Evolutionary conservation across 2,888 invertebrate species (phyloP).

Genomic region (Drosophila neonasuta): DNA sequence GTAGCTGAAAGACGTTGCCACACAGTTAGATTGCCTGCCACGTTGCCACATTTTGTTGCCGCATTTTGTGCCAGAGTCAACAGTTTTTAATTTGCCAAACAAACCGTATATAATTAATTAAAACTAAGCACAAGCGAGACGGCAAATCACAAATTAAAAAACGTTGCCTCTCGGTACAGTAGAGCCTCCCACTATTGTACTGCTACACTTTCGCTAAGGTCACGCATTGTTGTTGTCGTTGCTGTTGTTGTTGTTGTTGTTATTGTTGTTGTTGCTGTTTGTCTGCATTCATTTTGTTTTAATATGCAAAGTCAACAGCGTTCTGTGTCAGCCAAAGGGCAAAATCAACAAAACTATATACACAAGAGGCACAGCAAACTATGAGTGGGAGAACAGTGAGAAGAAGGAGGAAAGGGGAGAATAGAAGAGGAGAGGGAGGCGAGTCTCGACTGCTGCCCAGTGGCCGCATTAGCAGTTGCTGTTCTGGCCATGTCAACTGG

Average conservation of each 20-base stretch:
- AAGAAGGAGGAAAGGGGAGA: background rate
- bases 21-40: slow-evolving; percentile 25
- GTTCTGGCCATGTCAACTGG: slow-evolving; percentile 58
- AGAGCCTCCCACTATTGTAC: slow-evolving; percentile 5
- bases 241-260: background rate
- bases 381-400: background rate
- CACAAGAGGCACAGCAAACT: slow-evolving; percentile 23
- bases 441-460: slow-evolving; percentile 54
- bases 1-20: slow-evolving; percentile 23
- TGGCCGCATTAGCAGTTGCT: slow-evolving; percentile 61
- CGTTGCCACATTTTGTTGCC: slow-evolving; percentile 32
- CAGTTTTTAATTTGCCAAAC: slow-evolving; percentile 75
- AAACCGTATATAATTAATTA: slow-evolving; percentile 73
- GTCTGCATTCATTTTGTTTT: slow-evolving; percentile 73
- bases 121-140: slow-evolving; percentile 44
- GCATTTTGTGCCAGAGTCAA: slow-evolving; percentile 65
- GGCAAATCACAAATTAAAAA: slow-evolving; percentile 65
- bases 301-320: slow-evolving; percentile 75
- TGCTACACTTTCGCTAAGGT: slow-evolving; percentile 40
- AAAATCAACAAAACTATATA: slow-evolving; percentile 69
- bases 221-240: slow-evolving; percentile 17
- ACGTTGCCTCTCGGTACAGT: slow-evolving; percentile 60
- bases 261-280: slow-evolving; percentile 40
- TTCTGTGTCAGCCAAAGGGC: slow-evolving; percentile 74
- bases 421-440: background rate